Base-by-base conservation (phyloP, 2,113 vertebrate genomes). In the Origma solitaria region DNA sequence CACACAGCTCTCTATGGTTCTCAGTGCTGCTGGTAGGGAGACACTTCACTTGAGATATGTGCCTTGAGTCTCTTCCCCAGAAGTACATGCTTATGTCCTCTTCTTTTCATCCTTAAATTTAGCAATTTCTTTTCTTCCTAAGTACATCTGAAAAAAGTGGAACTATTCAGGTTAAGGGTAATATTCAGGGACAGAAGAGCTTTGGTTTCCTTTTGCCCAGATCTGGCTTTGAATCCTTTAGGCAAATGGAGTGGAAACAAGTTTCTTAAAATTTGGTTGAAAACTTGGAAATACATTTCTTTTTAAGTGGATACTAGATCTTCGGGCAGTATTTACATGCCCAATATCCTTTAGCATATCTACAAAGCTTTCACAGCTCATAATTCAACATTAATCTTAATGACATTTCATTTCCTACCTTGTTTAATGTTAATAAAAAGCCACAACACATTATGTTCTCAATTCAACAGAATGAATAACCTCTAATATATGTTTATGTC, bases 391-490 rank as follows among this genome's bases (percentile, higher is more conserved):
- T 57, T 83, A 90, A 83, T 37, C 70, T 83, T 76, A 81, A 72
- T 70, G 81, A 88, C 58, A 72, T 90, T 75, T 37, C 38, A 90
- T 91, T 81, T 94, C 65, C 66, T 86, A 75, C 13, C n/a, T 88
- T 79, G 35, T 70, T 95, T 84, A 96, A 82, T 50, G 40, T 90
- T 88, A 91, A 88, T 61, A 88, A 68, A 75, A 96, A 93, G 35
- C 30, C 79, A 88, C 60, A 96, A 69, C 79, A 79, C 21, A 68
- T n/a, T 71, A 68, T 25, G 5, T 76, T 94, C 50, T 95, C 56
- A 91, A 31, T 90, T 86, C 61, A 92, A 56, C 33, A 56, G 68
- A 75, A 81, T 86, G 40, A 95, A 96, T 91, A 76, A 42, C 71
- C 71, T 80, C 23, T 94, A 90, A 88, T 88, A 47, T 69, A 58